phyloP scores from a whole-genome alignment of 2,113 vertebrate genomes.

The Amblyornis subalaris region DNA sequence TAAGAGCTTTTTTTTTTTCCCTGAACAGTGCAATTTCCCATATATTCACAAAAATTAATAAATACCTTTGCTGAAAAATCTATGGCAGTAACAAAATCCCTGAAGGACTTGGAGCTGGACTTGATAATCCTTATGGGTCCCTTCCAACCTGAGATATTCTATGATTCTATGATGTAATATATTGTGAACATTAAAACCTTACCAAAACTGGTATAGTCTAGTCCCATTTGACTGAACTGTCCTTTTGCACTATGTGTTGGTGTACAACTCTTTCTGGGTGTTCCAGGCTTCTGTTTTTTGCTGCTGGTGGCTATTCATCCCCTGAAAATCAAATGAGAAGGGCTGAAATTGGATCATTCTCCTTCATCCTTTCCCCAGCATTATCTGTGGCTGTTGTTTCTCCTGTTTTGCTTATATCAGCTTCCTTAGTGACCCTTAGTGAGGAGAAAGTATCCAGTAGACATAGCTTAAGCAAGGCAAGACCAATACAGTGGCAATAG shows the following conservation, averaged over 20 bases:
- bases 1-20: rapidly evolving
- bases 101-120: not conserved
- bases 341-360: not conserved
- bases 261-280: not conserved
- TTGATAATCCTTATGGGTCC: not conserved
- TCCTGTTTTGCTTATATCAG: not conserved
- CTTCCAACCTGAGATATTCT: not conserved
- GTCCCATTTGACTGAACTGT: not conserved
- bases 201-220: not conserved
- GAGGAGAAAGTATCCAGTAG: not conserved
- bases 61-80: not conserved
- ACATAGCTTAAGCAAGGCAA: not conserved
- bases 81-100: not conserved
- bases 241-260: not conserved
- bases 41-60: not conserved
- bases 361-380: not conserved
- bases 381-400: not conserved
- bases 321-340: not conserved
- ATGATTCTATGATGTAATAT: not conserved
- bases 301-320: not conserved
- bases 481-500: not conserved
- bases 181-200: not conserved
- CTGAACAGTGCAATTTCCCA: not conserved
- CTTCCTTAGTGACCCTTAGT: not conserved
- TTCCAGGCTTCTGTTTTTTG: not conserved